Base-by-base conservation (phyloP, 2,888 invertebrate genomes). In the Gortyna flavago region DNA sequence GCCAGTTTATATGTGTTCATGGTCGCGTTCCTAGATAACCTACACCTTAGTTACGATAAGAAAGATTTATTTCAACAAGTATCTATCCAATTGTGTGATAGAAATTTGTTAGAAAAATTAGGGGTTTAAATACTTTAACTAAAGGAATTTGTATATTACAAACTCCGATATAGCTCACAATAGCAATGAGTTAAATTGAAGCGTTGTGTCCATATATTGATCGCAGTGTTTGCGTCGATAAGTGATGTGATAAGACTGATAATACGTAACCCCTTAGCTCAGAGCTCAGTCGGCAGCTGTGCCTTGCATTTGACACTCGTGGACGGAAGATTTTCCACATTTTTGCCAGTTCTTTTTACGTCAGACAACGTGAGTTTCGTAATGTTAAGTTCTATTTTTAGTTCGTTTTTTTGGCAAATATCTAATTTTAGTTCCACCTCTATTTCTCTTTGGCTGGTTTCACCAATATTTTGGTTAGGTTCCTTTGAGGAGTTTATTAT, bases 221-320 rank as follows among this genome's bases (percentile, higher is more conserved):
- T 87, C 73, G 70, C 48, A 71, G 75, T 82, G 79, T 85, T 79
- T 87, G 77, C 44, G 80, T 79, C 77, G 83, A 86, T 86, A 83
- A 85, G 77, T 83, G 69, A 66, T 71, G 77, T 81, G 92, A 93
- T 93, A 92, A 90, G 79, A 80, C 48, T 89, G 92, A 93, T 93
- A 93, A 90, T 89, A 88, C 85, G 41, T 90, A 89, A 91, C 89
- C 87, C 79, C 86, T 66, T 64, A 66, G 35, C 62, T 69, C 18
- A 13, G 9, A 44, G 76, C 70, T 77, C 83, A 82, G 84, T 85
- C 83, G 75, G 85, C 70, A 57, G 13, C 59, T 35, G 80, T 69
- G 67, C 72, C 32, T 74, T 78, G 51, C 57, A 48, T 21, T 18
- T 21, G 59, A 73, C 73, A 72, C 80, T 86, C 85, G 88, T 75